Evolutionary conservation across 2,888 invertebrate species (phyloP).

Genomic region (Theretra japonica): DNA sequence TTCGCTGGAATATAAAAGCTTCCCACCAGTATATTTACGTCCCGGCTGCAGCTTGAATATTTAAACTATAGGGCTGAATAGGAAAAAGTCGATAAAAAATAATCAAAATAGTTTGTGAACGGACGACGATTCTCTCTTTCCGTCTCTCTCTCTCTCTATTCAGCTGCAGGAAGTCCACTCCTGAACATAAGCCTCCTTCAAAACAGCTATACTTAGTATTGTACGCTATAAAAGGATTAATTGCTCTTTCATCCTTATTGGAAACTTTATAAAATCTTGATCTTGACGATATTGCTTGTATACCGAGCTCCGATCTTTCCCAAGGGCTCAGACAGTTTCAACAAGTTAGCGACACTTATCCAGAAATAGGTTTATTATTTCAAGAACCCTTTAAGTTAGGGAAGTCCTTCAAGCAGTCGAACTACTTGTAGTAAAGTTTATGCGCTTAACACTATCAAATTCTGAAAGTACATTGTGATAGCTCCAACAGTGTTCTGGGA

Average conservation of each 20-base stretch:
- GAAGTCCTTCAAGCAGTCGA: not conserved
- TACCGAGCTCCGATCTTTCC: not conserved
- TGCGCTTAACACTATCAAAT: not conserved
- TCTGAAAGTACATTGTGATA: too few relatives aligned
- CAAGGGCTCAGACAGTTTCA: not conserved
- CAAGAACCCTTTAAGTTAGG: not conserved
- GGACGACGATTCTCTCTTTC: not conserved
- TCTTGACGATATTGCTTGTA: too few relatives aligned
- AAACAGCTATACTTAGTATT: too few relatives aligned
- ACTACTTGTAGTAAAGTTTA: not conserved
- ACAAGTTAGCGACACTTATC: not conserved
- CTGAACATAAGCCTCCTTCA: too few relatives aligned
- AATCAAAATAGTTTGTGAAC: too few relatives aligned
- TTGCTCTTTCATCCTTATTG: too few relatives aligned
- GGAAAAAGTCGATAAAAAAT: not conserved
- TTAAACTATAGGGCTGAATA: not conserved
- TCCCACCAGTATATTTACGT: slow-evolving; percentile 10
- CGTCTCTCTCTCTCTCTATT: not conserved
- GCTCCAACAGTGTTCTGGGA: too few relatives aligned
- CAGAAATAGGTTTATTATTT: not conserved
- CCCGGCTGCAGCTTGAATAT: not conserved
- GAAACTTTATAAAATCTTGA: too few relatives aligned
- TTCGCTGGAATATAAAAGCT: slow-evolving; percentile 2
- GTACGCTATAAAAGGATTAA: too few relatives aligned
- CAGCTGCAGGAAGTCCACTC: too few relatives aligned